phyloP scores from a whole-genome alignment of 2,888 invertebrate genomes.

The Dryomyza anilis region DNA sequence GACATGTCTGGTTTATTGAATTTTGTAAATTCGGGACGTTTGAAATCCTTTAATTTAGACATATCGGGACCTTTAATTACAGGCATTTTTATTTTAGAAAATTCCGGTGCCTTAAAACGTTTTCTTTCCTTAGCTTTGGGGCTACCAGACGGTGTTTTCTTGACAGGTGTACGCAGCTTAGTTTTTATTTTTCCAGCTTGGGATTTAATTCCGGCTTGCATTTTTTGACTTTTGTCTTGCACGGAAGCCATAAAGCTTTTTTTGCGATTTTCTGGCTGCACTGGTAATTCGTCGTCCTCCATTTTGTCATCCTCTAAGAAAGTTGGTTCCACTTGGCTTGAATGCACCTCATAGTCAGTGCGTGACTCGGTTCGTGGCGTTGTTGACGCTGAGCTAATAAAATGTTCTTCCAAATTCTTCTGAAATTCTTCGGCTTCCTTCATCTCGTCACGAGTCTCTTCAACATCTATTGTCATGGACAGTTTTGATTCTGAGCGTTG shows the following conservation, averaged over 20 bases:
- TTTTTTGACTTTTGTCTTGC: slow-evolving; percentile 63
- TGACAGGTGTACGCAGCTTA: slow-evolving; percentile 65
- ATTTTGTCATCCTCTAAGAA: slow-evolving; percentile 71
- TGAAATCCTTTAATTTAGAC: slow-evolving; percentile 59
- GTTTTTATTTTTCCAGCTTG: slow-evolving; percentile 76
- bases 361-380: slow-evolving; percentile 65
- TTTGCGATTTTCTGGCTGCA: slow-evolving; percentile 66
- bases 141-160: slow-evolving; percentile 52
- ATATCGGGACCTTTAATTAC: slow-evolving; percentile 63
- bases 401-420: slow-evolving; percentile 69
- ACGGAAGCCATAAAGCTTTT: slow-evolving; percentile 64
- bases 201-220: slow-evolving; percentile 71
- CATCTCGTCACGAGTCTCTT: slow-evolving; percentile 61
- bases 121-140: slow-evolving; percentile 56
- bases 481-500: slow-evolving; percentile 2
- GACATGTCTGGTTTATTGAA: slow-evolving; percentile 66
- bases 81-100: slow-evolving; percentile 61
- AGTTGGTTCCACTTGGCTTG: slow-evolving; percentile 72
- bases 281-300: slow-evolving; percentile 68
- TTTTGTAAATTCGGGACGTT: slow-evolving; percentile 61
- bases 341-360: slow-evolving; percentile 71
- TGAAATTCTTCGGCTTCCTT: slow-evolving; percentile 66
- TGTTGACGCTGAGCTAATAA: slow-evolving; percentile 66
- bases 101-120: slow-evolving; percentile 58
- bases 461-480: slow-evolving; percentile 26